These are phyloP conservation scores for Fulmarus glacialis DNA, from an alignment of 2,113 vertebrate species.

Conservation along the genomic window DNA sequence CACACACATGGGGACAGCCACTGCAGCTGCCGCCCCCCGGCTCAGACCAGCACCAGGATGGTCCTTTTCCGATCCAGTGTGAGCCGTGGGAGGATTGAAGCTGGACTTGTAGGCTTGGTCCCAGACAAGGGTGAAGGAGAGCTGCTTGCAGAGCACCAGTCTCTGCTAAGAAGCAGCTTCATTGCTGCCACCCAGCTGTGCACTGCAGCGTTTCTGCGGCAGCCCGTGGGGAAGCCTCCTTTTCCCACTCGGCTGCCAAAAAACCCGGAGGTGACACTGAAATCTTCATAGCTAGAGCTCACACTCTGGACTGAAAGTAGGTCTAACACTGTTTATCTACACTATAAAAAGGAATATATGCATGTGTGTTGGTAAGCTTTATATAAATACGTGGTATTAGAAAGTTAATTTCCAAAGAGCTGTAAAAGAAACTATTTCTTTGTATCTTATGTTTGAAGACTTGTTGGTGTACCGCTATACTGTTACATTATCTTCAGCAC, in stretches of 20 bases:
- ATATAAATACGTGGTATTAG: not conserved
- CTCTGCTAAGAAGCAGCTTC: not conserved
- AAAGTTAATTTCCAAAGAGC: not conserved
- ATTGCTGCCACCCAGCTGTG: not conserved
- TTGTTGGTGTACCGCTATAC: not conserved
- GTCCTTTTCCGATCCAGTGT: not conserved
- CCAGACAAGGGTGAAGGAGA: not conserved
- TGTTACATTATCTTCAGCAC: not conserved
- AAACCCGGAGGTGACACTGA: not conserved
- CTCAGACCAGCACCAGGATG: not conserved
- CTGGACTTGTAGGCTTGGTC: not conserved
- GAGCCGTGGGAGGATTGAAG: not conserved
- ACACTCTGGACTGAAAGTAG: not conserved
- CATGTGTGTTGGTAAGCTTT: not conserved
- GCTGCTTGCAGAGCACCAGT: not conserved
- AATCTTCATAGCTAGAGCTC: not conserved
- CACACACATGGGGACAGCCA: not conserved
- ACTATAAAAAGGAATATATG: not conserved
- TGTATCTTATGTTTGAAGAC: not conserved
- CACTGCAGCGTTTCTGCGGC: not conserved
- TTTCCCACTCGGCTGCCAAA: rapidly evolving
- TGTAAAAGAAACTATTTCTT: not conserved
- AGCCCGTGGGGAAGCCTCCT: not conserved
- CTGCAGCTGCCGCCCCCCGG: not conserved
- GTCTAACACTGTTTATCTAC: not conserved